Conservation (phyloP, 2,797 vertebrate genomes). For the Coracias cyanogaster region DNA sequence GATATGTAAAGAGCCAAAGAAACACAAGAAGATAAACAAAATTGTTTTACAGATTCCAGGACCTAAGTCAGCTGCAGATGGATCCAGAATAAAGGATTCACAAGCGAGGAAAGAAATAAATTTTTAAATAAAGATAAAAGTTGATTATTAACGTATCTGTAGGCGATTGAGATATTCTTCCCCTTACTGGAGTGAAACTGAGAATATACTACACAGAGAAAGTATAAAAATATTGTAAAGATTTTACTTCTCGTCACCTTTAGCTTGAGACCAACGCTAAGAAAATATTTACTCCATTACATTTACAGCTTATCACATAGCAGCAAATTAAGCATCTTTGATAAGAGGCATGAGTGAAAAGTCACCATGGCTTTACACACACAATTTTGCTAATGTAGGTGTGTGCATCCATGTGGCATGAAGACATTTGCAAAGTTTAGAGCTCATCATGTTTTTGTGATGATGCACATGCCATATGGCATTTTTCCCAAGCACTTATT, state of each 20-base stretch:
- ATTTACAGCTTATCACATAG: not conserved
- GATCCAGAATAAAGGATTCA: not conserved
- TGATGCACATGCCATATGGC: not conserved
- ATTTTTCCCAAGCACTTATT: conserved; percentile 10
- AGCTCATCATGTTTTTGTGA: not conserved
- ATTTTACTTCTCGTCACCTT: not conserved
- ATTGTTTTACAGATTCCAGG: not conserved
- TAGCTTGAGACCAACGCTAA: not conserved
- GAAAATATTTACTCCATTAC: not conserved
- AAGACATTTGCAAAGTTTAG: conserved; percentile 9
- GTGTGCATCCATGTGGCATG: not conserved
- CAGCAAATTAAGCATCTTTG: not conserved
- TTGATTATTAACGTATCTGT: not conserved
- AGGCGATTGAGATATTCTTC: not conserved
- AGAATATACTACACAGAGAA: not conserved
- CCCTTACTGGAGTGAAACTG: not conserved
- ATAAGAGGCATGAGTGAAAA: not conserved
- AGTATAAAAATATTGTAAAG: not conserved
- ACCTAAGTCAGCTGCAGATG: not conserved
- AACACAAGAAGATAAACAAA: fast-evolving
- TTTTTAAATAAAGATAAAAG: not conserved
- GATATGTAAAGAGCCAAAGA: not conserved
- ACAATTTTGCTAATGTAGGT: conserved; percentile 11
- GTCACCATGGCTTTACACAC: conserved; percentile 4
- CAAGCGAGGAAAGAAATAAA: not conserved